These are phyloP conservation scores for Sprattus sprattus DNA, from an alignment of 2,113 vertebrate species.

Conservation along the genomic window DNA sequence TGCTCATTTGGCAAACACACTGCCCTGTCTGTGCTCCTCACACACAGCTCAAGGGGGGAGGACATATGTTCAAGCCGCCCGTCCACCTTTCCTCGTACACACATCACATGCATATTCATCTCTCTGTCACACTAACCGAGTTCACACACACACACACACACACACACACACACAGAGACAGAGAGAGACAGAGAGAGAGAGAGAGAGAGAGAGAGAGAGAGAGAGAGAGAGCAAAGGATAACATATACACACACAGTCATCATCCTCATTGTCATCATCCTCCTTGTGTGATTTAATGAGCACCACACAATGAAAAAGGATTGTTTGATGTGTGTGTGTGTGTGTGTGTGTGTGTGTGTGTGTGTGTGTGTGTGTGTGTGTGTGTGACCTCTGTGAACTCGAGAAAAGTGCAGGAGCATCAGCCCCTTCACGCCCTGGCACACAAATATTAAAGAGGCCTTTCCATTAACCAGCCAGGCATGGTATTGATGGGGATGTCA, in stretches of 20 bases:
- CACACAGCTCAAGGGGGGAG: not conserved
- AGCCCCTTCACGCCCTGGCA: constrained; percentile 26
- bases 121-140: not conserved
- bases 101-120: constrained; percentile 6
- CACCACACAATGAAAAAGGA: not conserved
- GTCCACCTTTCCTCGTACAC: not conserved
- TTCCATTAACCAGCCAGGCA: constrained; percentile 39
- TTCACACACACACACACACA: not conserved
- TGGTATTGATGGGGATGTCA: constrained; percentile 49
- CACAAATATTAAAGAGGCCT: constrained; percentile 34
- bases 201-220: no score
- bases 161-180: not conserved
- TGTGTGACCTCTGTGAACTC: not conserved
- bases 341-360: not conserved
- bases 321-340: not conserved
- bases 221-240: not conserved
- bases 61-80: not conserved
- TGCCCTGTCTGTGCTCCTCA: not conserved
- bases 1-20: not conserved
- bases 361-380: constrained; percentile 20
- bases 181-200: no score
- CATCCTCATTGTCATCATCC: not conserved
- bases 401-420: constrained; percentile 7
- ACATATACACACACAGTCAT: not conserved
- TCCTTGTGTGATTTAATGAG: not conserved